Evolutionary conservation across 2,113 vertebrate genomes (phyloP), one percentile per base, ranked within the genome.

Genomic region (Istiophorus platypterus): DNA sequence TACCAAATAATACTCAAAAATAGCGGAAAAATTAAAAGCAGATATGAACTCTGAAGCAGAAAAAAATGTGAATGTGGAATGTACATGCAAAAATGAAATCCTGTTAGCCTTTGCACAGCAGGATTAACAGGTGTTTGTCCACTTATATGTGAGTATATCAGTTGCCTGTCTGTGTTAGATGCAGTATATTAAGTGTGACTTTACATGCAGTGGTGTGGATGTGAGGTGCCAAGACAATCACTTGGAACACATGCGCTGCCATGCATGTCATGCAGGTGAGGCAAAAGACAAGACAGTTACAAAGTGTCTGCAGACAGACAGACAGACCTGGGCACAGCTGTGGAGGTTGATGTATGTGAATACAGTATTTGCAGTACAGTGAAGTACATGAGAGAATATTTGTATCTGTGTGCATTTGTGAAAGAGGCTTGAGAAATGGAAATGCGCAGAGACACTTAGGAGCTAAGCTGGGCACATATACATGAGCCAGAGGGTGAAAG

Each of bases 401-500:
- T 72, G 47, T 41, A 51, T 81, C 45, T 47, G 54, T 86, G 85
- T 76, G 66, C 76, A 62, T 80, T 76, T 86, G 85, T 82, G 78
- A 78, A 68, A 77, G 63, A 86, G 64, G 78, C 64, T 89, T 75
- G 63, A 78, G 83, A 88, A 80, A 93, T 80, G 85, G 81, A 88
- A 58, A 86, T 72, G 29, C 52, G 92, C 87, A 85, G 73, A 90
- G 82, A 88, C 62, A 83, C 82, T 81, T 86, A 29, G 84, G 76
- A 85, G 81, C 88, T 84, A 82, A 91, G 91, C 37, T 86, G 72
- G 68, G 80, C 81, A 90, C 90, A 84, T 39, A 74, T 76, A 75
- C 66, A 86, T 42, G 8, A 93, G 93, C 89, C 84, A 95, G 96
- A 97, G 96, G 96, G 97, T 97, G 96, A 96, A 96, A 97, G 96